Evolutionary conservation across 2,113 vertebrate species (phyloP), one percentile per base, ranked within the genome.

Genomic region (Eulacestoma nigropectus): DNA sequence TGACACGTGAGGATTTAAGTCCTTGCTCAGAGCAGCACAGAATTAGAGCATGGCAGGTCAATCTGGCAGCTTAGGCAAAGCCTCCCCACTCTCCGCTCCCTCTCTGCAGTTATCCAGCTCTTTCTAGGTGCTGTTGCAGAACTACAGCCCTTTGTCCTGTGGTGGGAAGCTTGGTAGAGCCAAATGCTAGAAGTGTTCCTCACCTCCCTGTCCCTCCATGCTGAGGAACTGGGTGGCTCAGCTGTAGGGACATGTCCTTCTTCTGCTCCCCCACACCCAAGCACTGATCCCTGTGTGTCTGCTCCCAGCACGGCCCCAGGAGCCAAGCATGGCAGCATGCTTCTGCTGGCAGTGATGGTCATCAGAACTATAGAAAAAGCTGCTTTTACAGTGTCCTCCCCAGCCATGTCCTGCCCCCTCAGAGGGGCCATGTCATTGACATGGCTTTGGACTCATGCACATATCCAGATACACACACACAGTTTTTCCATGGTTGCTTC

Each of bases 1-100:
- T 1, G 2, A n/a, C 16, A 69, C 0, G 0, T 14, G 12, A 76
- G 16, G 44, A 77, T 60, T 76, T 76, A 76, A 77, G 55, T 12
- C 64, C 29, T 69, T 59, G 63, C 46, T 77, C 55, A 41, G 49
- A 74, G 74, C 42, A 77, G 14, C 57, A 59, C 8, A 23, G 57
- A 68, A 41, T 63, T 39, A 55, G 23, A 77, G 35, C 33, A 64
- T 17, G n/a, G 41, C 79, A 85, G 41, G 30, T 63, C 42, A 90
- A 12, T 33, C 52, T n/a, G n/a, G 27, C 55, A 85, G 42, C 32
- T 62, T n/a, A 41, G 30, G 55, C 25, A 86, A 76, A 76, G 50
- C 41, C 55, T 90, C 32, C 35, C 23, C 33, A 37, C 30, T 56
- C 39, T 42, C 50, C 25, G 22, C 11, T 87, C 42, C 41, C 10